These are phyloP conservation scores for Metellina segmentata DNA, from an alignment of 2,888 invertebrate genomes.

Conservation along the genomic window DNA sequence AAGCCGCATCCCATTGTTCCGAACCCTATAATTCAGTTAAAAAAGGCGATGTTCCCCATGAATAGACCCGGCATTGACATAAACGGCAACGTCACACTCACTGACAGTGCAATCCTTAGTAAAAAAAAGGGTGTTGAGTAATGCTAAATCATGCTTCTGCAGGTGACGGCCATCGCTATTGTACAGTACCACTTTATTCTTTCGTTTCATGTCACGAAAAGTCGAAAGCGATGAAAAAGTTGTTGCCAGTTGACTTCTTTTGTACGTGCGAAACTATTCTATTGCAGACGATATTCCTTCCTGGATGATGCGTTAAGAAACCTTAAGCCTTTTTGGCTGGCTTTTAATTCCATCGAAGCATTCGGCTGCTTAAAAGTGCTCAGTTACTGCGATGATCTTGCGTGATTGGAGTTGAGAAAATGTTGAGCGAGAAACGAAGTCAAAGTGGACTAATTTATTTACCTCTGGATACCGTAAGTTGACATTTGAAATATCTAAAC, in stretches of 20 bases:
- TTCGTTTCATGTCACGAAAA: slow-evolving; percentile 45
- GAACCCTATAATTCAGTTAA: not conserved
- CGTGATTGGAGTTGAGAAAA: not conserved
- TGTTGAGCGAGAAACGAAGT: slow-evolving; percentile 17
- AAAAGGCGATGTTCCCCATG: not conserved
- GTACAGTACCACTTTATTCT: not conserved
- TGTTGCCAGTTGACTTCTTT: not conserved
- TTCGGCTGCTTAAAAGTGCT: too few species aligned
- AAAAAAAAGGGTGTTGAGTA: not conserved
- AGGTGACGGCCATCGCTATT: slow-evolving; percentile 5
- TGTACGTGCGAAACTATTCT: too few species aligned
- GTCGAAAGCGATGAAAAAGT: slow-evolving; percentile 8
- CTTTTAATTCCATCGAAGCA: too few species aligned
- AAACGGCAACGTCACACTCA: not conserved
- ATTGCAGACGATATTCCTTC: too few species aligned
- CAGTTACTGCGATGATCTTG: too few species aligned
- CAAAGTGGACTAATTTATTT: slow-evolving; percentile 23
- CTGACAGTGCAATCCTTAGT: not conserved
- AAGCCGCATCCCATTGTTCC: not conserved
- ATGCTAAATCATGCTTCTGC: slow-evolving; percentile 9
- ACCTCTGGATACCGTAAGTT: slow-evolving; percentile 35
- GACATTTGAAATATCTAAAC: too few species aligned
- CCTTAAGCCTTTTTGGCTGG: too few species aligned
- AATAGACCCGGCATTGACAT: not conserved
- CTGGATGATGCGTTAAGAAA: too few species aligned